Evolutionary conservation across 2,113 vertebrate genomes (phyloP), one percentile per base, ranked within the genome.

Genomic region (Antidorcas marsupialis): DNA sequence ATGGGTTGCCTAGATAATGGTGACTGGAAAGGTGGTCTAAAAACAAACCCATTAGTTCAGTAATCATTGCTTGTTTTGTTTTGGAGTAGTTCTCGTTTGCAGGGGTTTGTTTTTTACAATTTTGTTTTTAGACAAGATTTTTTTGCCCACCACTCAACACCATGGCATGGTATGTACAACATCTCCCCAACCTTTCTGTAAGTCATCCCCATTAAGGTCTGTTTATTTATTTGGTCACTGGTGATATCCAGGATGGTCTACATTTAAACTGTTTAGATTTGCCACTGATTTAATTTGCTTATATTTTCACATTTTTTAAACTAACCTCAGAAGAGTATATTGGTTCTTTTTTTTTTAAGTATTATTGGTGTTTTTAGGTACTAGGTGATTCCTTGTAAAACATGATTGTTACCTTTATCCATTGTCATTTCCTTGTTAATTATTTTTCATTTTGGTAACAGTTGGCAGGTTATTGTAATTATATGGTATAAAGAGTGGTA

Each of bases 371-470:
- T 62, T 62, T 62, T 57, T 74, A 96, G 43, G 5, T 94, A 79
- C 62, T 96, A 23, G 16, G 3, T 81, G 7, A 89, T 97, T 83
- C 60, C 6, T 28, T 79, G 14, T 86, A 86, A 90, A 91, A 39
- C 14, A 62, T 57, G 21, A 78, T 91, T 93, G 53, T 81, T 82
- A 78, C 71, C 90, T 81, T 96, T 47, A 88, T n/a, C 52, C 19
- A 36, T 57, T 96, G 87, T 67, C 17, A 85, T 71, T 97, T 86
- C 86, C 28, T 62, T 82, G 6, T 87, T 87, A 89, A 27, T 27
- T 95, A 47, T 39, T 86, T 87, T 86, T 28, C 16, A 47, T 96
- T 95, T 91, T 96, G 53, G 59, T 59, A 92, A 53, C 36, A 93
- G 12, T 82, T 81, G 50, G 62, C 8, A 45, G 76, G 84, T 94